These are phyloP conservation scores for Stramonita haemastoma DNA, from an alignment of 2,888 invertebrate species.

Conservation along the genomic window DNA sequence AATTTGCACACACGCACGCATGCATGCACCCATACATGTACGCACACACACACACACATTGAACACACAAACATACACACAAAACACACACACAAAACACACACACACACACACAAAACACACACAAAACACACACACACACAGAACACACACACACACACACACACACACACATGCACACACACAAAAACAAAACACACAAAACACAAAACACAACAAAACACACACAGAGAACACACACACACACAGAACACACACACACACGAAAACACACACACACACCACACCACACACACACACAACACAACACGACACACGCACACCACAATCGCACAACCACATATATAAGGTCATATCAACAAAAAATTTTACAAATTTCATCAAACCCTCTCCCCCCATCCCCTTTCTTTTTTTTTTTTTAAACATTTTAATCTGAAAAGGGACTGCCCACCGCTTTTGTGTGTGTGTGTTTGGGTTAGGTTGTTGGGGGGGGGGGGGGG, in stretches of 20 bases:
- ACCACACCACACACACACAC: neutral
- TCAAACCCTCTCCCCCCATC: neutral
- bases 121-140: neutral
- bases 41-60: too few species aligned
- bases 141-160: constrained; percentile 8
- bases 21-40: too few species aligned
- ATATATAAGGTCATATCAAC: too few species aligned
- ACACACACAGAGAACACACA: neutral
- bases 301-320: neutral
- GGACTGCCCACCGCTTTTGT: neutral
- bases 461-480: neutral
- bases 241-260: neutral
- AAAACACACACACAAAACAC: too few species aligned
- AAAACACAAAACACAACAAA: neutral
- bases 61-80: too few species aligned
- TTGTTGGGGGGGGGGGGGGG: too few species aligned
- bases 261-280: neutral
- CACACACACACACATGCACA: neutral
- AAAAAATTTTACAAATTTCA: too few species aligned
- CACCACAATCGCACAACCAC: too few species aligned
- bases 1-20: too few species aligned
- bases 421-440: too few species aligned
- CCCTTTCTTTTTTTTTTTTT: too few species aligned
- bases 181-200: neutral
- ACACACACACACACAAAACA: too few species aligned